Conservation (phyloP, 37 sponge, comb jelly and placozoan genomes). For the Theonella swinhoei region DNA sequence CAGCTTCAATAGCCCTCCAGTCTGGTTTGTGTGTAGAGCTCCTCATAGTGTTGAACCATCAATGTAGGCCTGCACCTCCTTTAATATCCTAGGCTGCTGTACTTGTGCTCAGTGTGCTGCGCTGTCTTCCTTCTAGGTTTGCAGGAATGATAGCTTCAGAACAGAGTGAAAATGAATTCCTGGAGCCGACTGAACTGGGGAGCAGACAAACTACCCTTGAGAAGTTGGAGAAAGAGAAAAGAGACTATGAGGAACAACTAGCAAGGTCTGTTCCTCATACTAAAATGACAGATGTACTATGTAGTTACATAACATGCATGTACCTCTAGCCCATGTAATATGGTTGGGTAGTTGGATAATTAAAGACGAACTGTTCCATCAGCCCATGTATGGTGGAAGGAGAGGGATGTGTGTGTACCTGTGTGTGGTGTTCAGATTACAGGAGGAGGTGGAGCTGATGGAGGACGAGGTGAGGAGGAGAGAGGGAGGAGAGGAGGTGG, state of each 20-base stretch:
- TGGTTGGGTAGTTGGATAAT: too few species aligned
- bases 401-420: background rate
- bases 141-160: background rate
- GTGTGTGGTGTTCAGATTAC: background rate
- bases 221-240: background rate
- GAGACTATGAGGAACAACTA: background rate
- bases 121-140: background rate
- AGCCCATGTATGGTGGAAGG: background rate
- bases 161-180: background rate
- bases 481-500: background rate
- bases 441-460: conserved; percentile 17
- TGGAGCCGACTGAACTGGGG: background rate
- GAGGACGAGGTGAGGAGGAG: conserved; percentile 15
- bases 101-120: background rate
- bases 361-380: background rate
- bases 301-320: too few species aligned
- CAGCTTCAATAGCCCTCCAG: too few species aligned
- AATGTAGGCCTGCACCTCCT: too few species aligned
- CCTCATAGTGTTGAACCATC: too few species aligned
- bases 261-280: background rate
- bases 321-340: too few species aligned
- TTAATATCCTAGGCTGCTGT: background rate
- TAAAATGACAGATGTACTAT: too few species aligned
- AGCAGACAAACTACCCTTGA: background rate
- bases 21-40: background rate